These are phyloP conservation scores for Hyles vespertilio DNA, from an alignment of 1,140 invertebrate genomes.

Conservation along the genomic window DNA sequence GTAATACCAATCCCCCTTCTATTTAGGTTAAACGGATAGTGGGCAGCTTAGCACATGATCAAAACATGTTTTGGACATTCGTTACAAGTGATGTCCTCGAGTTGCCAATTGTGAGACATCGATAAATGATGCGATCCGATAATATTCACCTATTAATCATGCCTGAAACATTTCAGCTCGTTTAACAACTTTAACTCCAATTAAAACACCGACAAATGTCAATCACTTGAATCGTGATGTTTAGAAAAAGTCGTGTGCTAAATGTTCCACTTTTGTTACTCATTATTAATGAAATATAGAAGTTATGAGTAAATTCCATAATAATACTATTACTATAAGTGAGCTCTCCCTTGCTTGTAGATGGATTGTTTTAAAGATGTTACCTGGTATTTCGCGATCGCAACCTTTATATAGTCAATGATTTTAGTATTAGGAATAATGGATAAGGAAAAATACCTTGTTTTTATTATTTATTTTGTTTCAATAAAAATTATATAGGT, in stretches of 20 bases:
- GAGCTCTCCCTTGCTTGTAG: slow-evolving; percentile 70
- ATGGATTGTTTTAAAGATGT: slow-evolving; percentile 67
- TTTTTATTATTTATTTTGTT: slow-evolving; percentile 75
- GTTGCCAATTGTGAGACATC: no score
- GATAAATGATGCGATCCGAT: no score
- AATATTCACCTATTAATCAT: no score
- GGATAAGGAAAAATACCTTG: slow-evolving; percentile 70
- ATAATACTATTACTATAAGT: slow-evolving; percentile 66
- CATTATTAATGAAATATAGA: slow-evolving; percentile 67
- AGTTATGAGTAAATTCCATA: slow-evolving; percentile 71
- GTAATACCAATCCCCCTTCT: slow-evolving; percentile 57
- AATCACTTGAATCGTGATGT: no score
- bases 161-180: no score
- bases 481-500: slow-evolving; percentile 73
- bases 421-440: slow-evolving; percentile 69
- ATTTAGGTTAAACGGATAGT: slow-evolving; percentile 46
- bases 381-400: slow-evolving; percentile 63
- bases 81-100: no score
- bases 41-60: slow-evolving; percentile 26
- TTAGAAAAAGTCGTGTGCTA: slow-evolving; percentile 16
- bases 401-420: slow-evolving; percentile 69
- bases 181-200: no score
- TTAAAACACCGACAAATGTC: no score
- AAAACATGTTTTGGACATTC: slow-evolving; percentile 19
- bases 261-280: slow-evolving; percentile 45